Evolutionary conservation across 2,888 invertebrate genomes (phyloP).

Genomic region (Amiota minor): DNA sequence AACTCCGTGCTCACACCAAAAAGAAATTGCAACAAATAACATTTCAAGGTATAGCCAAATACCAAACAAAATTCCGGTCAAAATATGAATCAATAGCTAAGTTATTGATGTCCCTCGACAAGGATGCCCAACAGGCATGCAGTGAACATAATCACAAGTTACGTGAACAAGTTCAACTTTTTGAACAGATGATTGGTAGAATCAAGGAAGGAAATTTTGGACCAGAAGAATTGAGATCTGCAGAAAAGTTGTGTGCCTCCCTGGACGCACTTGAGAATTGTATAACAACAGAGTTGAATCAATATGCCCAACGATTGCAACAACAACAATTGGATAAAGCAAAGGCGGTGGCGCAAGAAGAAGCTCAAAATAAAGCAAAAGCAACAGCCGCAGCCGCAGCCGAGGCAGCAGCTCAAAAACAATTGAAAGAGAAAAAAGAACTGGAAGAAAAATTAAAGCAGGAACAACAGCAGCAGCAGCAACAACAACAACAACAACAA

Average conservation of each 20-base stretch:
- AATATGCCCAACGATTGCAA: slow-evolving; percentile 55
- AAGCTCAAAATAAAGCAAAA: slow-evolving; percentile 31
- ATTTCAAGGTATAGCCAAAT: slow-evolving; percentile 76
- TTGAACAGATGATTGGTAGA: slow-evolving; percentile 63
- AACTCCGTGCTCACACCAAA: slow-evolving; percentile 55
- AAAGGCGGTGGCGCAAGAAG: slow-evolving; percentile 41
- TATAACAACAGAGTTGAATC: slow-evolving; percentile 73
- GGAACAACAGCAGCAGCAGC: slow-evolving; percentile 39
- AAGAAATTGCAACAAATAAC: slow-evolving; percentile 61
- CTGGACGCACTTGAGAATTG: slow-evolving; percentile 75
- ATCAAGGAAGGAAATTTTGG: slow-evolving; percentile 73
- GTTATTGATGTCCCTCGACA: slow-evolving; percentile 73
- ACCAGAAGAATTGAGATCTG: slow-evolving; percentile 76
- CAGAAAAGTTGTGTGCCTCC: slow-evolving; percentile 74
- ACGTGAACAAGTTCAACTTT: slow-evolving; percentile 65
- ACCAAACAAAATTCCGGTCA: slow-evolving; percentile 76
- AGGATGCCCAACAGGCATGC: slow-evolving; percentile 69
- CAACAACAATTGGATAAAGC: slow-evolving; percentile 33
- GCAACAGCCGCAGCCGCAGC: slow-evolving; percentile 43
- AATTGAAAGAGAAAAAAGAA: slow-evolving; percentile 41
- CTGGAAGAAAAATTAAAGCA: slow-evolving; percentile 29
- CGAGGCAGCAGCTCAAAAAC: slow-evolving; percentile 41
- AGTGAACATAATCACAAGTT: slow-evolving; percentile 71
- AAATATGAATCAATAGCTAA: slow-evolving; percentile 76
- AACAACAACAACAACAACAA: slow-evolving; percentile 21